Evolutionary conservation across 2,888 invertebrate genomes (phyloP).

Genomic region (Adela reaumurella): DNA sequence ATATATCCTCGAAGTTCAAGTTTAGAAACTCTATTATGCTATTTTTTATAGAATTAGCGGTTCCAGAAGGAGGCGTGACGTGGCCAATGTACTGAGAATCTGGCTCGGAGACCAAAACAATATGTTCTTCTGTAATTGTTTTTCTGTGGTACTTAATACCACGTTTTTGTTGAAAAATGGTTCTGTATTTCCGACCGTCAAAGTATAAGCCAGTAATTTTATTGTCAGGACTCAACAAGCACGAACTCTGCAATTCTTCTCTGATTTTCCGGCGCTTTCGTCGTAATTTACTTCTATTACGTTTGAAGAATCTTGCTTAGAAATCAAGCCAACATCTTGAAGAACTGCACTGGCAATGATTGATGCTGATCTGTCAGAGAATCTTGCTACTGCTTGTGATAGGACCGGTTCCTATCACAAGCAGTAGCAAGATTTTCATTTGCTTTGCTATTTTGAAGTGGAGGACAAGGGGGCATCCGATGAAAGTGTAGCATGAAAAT

Average conservation of each 20-base stretch:
- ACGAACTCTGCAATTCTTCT: constrained; percentile 3
- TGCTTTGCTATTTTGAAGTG: constrained; percentile 5
- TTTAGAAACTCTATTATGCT: too few relatives aligned
- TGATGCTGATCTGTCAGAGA: constrained; percentile 10
- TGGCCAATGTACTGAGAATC: constrained; percentile 12
- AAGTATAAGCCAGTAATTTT: constrained; percentile 8
- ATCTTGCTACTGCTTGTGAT: too few relatives aligned
- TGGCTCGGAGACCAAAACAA: constrained; percentile 9
- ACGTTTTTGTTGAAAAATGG: constrained; percentile 6
- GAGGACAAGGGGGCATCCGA: constrained; percentile 3
- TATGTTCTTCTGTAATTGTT: constrained; percentile 12
- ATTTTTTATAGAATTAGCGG: constrained; percentile 1
- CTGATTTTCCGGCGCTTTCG: constrained; percentile 5
- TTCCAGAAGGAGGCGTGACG: constrained; percentile 8
- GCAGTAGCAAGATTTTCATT: constrained; percentile 7
- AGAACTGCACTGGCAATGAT: constrained; percentile 9
- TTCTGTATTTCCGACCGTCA: constrained; percentile 12
- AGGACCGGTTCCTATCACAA: constrained; percentile 8
- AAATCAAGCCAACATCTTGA: constrained; percentile 7
- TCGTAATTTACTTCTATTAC: constrained; percentile 7
- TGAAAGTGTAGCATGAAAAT: constrained; percentile 2
- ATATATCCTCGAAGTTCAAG: too few relatives aligned
- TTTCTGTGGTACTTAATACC: constrained; percentile 5
- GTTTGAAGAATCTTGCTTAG: constrained; percentile 4
- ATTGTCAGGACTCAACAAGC: background rate